Evolutionary conservation across 2,797 vertebrate species (phyloP), one percentile per base, ranked within the genome.

Genomic region (Cirrhinus molitorella): DNA sequence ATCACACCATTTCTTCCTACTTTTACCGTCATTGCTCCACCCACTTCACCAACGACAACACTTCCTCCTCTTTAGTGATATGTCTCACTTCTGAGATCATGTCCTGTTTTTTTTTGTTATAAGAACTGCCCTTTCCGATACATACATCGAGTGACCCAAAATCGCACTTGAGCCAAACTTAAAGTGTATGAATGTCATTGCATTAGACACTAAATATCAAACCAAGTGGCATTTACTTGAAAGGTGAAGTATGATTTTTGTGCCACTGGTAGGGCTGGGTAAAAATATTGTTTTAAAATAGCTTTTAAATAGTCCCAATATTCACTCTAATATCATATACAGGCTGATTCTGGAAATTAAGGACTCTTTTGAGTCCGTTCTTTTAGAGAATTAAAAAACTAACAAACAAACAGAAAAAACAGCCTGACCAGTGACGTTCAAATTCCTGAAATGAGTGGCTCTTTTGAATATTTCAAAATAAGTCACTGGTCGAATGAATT

Each of bases 1-100:
- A 37, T 65, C 68, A n/a, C 75, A 83, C 67, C 23, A 70, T 79
- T 53, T 45, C 47, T 57, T 83, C 45, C 75, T 77, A 61, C 79
- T 79, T 85, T 87, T 86, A 83, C 80, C 34, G 76, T 71, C 66
- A 70, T 83, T 47, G 70, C 77, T 76, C 82, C 43, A 16, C 82
- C 53, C 74, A 78, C 31, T 77, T 78, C 11, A 59, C 31, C 9
- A 67, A 76, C 34, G 6, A 23, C 61, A 83, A 57, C 81, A 53
- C 65, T 83, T 83, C 82, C 74, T 70, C 49, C 61, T 67, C 23
- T 47, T 37, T 49, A 34, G 28, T 25, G 63, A 61, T 51, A 63
- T 21, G 71, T 83, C 25, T 81, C 55, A 66, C 31, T 68, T 43
- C 23, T 8, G 13, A 28, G 28, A 63, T 31, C 4, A 21, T 28